Evolutionary conservation across 2,888 invertebrate genomes (phyloP).

Genomic region (Cerceris rybyensis): DNA sequence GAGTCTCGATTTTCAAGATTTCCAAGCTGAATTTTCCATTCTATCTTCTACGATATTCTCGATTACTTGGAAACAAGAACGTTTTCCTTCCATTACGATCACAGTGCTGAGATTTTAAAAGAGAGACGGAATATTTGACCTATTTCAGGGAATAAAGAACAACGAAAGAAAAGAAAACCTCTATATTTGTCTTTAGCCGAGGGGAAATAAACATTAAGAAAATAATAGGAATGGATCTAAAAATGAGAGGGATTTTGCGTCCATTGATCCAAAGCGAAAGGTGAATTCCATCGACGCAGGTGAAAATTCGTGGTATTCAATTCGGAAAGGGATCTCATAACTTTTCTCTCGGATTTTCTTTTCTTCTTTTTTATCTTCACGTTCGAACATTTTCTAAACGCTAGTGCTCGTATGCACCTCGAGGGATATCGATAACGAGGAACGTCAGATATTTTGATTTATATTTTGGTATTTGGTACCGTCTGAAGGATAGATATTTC

Average conservation of each 20-base stretch:
- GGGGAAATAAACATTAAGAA: constrained; percentile 47
- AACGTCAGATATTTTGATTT: not conserved
- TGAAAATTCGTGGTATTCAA: constrained; percentile 40
- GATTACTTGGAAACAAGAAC: not conserved
- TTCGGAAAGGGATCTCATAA: not conserved
- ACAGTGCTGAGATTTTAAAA: constrained; percentile 6
- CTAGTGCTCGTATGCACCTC: not conserved
- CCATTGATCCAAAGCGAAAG: constrained; percentile 12
- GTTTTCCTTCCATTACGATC: not conserved
- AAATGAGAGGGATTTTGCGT: constrained; percentile 36
- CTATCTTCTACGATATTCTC: not conserved
- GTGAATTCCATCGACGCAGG: constrained; percentile 22
- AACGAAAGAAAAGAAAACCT: constrained; percentile 15
- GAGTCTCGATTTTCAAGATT: not conserved
- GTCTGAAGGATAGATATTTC: too few species aligned
- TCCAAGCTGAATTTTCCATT: not conserved
- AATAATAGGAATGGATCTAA: constrained; percentile 44
- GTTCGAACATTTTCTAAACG: not conserved
- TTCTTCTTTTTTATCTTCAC: constrained; percentile 3
- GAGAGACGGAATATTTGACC: constrained; percentile 17
- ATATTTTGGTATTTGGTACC: too few species aligned
- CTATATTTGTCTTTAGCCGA: not conserved
- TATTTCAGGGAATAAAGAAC: constrained; percentile 3
- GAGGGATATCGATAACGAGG: not conserved
- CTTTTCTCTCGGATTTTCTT: not conserved